phyloP scores from a whole-genome alignment of 2,888 invertebrate genomes.

The Poecilus cupreus region DNA sequence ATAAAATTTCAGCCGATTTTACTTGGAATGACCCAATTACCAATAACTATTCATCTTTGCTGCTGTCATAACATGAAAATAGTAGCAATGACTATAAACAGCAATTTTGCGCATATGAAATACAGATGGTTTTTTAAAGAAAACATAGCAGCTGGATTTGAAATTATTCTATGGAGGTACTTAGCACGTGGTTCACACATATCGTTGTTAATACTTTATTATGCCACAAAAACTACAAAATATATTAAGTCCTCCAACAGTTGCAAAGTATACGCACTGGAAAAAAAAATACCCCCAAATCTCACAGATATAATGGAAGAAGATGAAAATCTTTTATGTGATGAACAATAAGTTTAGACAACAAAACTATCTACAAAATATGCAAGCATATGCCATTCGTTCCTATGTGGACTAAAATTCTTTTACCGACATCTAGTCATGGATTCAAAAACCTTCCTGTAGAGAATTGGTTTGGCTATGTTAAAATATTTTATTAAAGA shows the following conservation, averaged over 20 bases:
- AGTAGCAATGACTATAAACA: neutral
- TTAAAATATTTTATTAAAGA: neutral
- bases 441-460: neutral
- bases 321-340: neutral
- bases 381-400: neutral
- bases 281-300: neutral
- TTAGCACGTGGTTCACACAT: neutral
- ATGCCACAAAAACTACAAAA: neutral
- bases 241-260: neutral
- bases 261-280: neutral
- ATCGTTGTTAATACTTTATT: neutral
- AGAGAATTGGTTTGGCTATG: neutral
- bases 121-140: neutral
- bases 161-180: neutral
- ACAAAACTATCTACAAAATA: neutral
- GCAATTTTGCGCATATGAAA: neutral
- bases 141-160: neutral
- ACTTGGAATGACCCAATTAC: too few relatives aligned
- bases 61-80: slow-evolving; percentile 19
- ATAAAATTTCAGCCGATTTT: too few relatives aligned
- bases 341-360: neutral
- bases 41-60: neutral
- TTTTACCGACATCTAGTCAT: neutral
- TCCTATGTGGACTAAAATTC: slow-evolving; percentile 4
- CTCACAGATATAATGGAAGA: neutral